These are phyloP conservation scores for Enteromius mattozi DNA, from an alignment of 2,797 vertebrate species.

Conservation along the genomic window DNA sequence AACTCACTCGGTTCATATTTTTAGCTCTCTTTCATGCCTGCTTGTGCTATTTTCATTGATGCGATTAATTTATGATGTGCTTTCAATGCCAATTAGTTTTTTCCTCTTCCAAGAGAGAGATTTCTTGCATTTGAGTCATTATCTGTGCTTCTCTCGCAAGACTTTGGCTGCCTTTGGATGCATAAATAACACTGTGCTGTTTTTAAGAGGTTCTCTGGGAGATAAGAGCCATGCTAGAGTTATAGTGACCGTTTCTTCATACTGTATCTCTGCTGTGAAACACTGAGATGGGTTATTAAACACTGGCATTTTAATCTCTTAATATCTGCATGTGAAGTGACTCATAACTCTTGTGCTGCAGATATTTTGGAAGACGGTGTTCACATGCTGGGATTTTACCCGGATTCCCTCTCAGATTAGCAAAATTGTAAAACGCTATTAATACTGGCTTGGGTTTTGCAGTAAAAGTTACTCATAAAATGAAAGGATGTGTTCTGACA, in stretches of 20 bases:
- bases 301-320: constrained; percentile 23
- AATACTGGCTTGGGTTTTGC: constrained; percentile 22
- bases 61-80: constrained; percentile 14
- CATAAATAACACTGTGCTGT: constrained; percentile 13
- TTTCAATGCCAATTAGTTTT: constrained; percentile 9
- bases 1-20: constrained; percentile 6
- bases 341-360: constrained; percentile 28
- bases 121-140: constrained; percentile 19
- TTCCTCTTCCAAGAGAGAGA: neutral
- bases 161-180: constrained; percentile 16
- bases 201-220: constrained; percentile 25
- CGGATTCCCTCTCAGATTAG: constrained; percentile 33
- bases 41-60: constrained; percentile 29
- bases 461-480: constrained; percentile 16
- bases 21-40: constrained; percentile 24
- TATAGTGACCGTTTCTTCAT: constrained; percentile 34
- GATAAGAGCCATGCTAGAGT: constrained; percentile 37
- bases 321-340: constrained; percentile 41
- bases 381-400: constrained; percentile 42
- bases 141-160: neutral
- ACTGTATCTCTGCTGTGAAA: constrained; percentile 6
- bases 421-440: constrained; percentile 21
- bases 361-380: constrained; percentile 23
- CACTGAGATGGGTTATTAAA: constrained; percentile 35
- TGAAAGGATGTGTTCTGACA: neutral